Base-by-base conservation (phyloP, 2,888 invertebrate species). In the Steinernema carpocapsae region DNA sequence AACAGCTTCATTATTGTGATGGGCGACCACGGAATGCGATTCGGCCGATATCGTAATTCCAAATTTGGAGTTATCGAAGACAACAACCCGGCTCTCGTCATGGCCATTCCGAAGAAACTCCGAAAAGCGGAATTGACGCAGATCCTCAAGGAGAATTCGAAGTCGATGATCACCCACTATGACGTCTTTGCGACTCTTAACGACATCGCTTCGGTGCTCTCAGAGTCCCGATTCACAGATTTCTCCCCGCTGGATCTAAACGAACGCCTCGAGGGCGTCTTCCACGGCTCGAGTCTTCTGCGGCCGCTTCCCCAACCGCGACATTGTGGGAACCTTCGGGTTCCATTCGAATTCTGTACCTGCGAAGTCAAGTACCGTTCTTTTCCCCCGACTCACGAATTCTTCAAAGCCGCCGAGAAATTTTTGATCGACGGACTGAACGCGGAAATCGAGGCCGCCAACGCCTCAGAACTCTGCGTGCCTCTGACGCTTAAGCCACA, bases 11-110 rank as follows among this genome's bases (percentile, higher is more conserved):
- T 82, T 0, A 76, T 82, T 64, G 43, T 83, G n/a, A 78, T 82
- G 71, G 83, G 80, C 6, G 83, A 83, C 64, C 83, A 83, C 70
- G 82, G 83, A 10, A 70, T 80, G 12, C 73, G 83, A 24, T 82
- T 81, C 46, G 82, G 82, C 24, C 43, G 51, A 7, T 77, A 78
- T 12, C 72, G 77, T 2, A 42, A 77, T 0, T 82, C 82, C 14
- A 64, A 70, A 19, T 48, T 80, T 22, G 82, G 82, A 12, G 76
- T 71, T 1, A 64, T 76, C 10, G 82, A 82, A 70, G 78, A 78
- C 19, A 82, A 82, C 48, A 82, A 82, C 45, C 82, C 82, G 17
- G 72, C 82, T 14, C 76, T 80, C 0, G 76, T 77, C 6, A 19
- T 82, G n/a, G 74, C 80, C 0, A 76, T 82, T 3, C 82, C 82